A percentile compares a stretch with the other conserved stretches of the same genome.
Evolutionary conservation across 2,888 invertebrate genomes (phyloP).

Genomic region (Chloroclystis v-ata): DNA sequence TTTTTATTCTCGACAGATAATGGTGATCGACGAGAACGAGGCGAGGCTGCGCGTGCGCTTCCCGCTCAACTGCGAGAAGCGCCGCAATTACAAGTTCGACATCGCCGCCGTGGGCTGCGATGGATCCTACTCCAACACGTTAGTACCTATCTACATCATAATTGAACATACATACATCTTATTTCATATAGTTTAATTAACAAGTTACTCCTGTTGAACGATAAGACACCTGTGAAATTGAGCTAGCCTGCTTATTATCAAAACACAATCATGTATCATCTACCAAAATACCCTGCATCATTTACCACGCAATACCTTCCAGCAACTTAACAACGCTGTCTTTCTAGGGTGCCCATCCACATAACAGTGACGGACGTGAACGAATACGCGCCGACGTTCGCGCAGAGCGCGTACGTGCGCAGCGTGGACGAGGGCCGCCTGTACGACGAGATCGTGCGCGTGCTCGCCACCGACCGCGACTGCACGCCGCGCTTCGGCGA

Average conservation of each 20-base stretch:
- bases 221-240: too few relatives aligned
- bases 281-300: too few relatives aligned
- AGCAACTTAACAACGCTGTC: too few relatives aligned
- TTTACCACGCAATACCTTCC: too few relatives aligned
- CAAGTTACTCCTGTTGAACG: too few relatives aligned
- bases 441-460: constrained; percentile 92
- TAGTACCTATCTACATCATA: constrained; percentile 41
- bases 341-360: constrained; percentile 90
- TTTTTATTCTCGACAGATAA: constrained; percentile 70
- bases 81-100: constrained; percentile 96
- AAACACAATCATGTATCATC: too few relatives aligned
- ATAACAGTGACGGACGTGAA: constrained; percentile 97
- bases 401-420: constrained; percentile 92
- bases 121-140: constrained; percentile 90
- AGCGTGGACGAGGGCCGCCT: constrained; percentile 93
- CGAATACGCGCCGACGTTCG: constrained; percentile 95
- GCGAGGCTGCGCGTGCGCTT: constrained; percentile 88
- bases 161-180: too few relatives aligned
- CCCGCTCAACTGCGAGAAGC: constrained; percentile 94
- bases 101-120: constrained; percentile 95
- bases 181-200: too few relatives aligned
- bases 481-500: constrained; percentile 97
- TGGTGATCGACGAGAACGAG: constrained; percentile 87
- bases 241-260: too few relatives aligned
- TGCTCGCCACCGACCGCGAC: constrained; percentile 95